Percentiles rank a stretch among this genome's conserved stretches.
phyloP scores from a whole-genome alignment of 1,140 invertebrate genomes.

The Eufriesea mexicana region DNA sequence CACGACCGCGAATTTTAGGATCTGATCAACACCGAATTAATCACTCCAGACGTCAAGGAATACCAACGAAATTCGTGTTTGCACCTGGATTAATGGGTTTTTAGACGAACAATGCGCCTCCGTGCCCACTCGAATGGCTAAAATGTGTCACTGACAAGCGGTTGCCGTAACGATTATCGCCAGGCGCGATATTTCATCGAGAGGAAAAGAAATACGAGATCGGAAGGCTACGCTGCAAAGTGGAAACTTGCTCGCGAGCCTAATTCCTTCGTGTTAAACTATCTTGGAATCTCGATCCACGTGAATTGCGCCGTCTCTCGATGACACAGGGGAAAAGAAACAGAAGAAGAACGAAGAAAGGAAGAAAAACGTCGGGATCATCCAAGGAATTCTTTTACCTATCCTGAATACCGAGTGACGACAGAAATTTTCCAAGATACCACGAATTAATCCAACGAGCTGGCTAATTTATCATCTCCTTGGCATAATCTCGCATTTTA shows the following conservation, averaged over 20 bases:
- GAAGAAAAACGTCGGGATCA: neutral
- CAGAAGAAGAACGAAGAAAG: no score
- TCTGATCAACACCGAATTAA: neutral
- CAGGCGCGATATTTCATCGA: neutral
- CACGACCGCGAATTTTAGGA: neutral
- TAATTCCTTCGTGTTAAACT: constrained; percentile 42
- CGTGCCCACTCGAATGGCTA: neutral
- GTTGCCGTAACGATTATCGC: constrained; percentile 1
- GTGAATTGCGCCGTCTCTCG: constrained; percentile 16
- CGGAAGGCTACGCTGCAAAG: constrained; percentile 7
- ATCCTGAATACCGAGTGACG: no score
- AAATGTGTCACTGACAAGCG: constrained; percentile 16
- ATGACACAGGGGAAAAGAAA: constrained; percentile 37
- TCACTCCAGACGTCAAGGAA: neutral
- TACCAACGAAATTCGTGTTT: neutral
- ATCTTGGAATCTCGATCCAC: neutral
- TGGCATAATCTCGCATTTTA: neutral
- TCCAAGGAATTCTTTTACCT: neutral
- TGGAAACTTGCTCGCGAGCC: constrained; percentile 22
- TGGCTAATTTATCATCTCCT: neutral
- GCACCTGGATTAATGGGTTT: neutral
- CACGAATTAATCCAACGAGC: neutral
- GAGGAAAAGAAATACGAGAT: neutral
- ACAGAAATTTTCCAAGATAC: neutral
- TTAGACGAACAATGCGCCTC: constrained; percentile 2